Percentiles rank a stretch among this genome's conserved stretches.
Conservation (phyloP, 2,797 vertebrate species). For the Crypturellus tataupa region DNA sequence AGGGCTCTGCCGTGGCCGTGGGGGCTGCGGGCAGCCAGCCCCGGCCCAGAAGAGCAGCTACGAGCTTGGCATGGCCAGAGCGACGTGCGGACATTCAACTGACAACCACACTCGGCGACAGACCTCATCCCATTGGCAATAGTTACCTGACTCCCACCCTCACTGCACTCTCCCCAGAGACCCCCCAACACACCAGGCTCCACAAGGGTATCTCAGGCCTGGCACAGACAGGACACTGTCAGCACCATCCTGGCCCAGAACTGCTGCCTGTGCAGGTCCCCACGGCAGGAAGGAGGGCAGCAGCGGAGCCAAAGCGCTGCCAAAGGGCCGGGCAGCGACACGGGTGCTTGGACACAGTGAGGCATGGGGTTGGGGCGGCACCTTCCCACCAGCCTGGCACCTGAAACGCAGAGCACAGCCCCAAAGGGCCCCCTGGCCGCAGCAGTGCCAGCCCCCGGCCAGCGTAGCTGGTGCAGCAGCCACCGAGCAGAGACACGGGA, state of each 20-base stretch:
- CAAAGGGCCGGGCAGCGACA: background rate
- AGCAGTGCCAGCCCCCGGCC: no score
- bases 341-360: background rate
- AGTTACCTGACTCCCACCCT: conserved; percentile 10
- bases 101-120: background rate
- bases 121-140: conserved; percentile 61
- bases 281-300: background rate
- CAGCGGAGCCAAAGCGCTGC: background rate
- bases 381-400: background rate
- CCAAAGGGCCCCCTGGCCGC: no score
- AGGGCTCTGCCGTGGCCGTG: background rate
- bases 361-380: background rate
- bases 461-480: no score
- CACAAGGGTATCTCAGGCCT: background rate
- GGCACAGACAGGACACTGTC: background rate
- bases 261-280: background rate
- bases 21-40: background rate
- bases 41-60: conserved; percentile 13
- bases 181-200: background rate
- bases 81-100: background rate
- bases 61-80: conserved; percentile 56
- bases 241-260: background rate
- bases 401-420: conserved; percentile 30
- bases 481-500: background rate
- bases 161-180: background rate